A percentile compares a stretch with the other conserved stretches of the same genome.
phyloP scores from a whole-genome alignment of 1,140 invertebrate species.

The Drosophila sp. region DNA sequence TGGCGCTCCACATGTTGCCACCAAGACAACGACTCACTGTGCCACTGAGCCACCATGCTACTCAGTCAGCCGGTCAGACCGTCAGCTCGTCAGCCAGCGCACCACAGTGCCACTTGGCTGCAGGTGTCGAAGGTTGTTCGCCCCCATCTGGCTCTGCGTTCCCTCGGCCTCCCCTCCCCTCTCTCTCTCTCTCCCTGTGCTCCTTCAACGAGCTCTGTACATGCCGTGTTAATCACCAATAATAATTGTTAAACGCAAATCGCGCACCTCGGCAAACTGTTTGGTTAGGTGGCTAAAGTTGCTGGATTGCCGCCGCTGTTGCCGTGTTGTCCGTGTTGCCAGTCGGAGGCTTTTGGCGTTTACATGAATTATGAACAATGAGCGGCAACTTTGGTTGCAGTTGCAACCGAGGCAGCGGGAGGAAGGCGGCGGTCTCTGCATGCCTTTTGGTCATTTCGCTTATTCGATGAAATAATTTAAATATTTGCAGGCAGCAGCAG shows the following conservation, averaged over 20 bases:
- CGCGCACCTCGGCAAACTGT: slow-evolving; percentile 48
- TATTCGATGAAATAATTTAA: slow-evolving; percentile 83
- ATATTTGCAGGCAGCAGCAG: slow-evolving; percentile 69
- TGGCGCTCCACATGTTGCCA: slow-evolving; percentile 69
- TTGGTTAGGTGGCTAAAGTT: slow-evolving; percentile 32
- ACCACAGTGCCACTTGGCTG: slow-evolving; percentile 48
- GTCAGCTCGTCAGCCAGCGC: background rate
- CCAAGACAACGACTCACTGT: slow-evolving; percentile 7
- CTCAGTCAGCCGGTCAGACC: background rate
- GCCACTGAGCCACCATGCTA: slow-evolving; percentile 13
- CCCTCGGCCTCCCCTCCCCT: no score
- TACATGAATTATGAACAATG: slow-evolving; percentile 72
- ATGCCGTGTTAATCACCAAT: slow-evolving; percentile 83
- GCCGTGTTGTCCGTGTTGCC: slow-evolving; percentile 15
- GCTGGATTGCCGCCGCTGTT: slow-evolving; percentile 5
- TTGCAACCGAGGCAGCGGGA: background rate
- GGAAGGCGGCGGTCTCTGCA: slow-evolving; percentile 30
- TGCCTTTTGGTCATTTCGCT: slow-evolving; percentile 77
- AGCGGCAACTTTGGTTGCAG: slow-evolving; percentile 33
- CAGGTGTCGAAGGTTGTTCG: slow-evolving; percentile 80
- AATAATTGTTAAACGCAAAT: slow-evolving; percentile 83
- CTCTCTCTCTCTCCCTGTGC: background rate
- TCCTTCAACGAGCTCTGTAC: slow-evolving; percentile 51
- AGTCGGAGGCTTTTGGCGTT: slow-evolving; percentile 56
- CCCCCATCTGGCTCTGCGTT: slow-evolving; percentile 13